These are phyloP conservation scores for Sander vitreus DNA, from an alignment of 2,113 vertebrate species.

Conservation along the genomic window DNA sequence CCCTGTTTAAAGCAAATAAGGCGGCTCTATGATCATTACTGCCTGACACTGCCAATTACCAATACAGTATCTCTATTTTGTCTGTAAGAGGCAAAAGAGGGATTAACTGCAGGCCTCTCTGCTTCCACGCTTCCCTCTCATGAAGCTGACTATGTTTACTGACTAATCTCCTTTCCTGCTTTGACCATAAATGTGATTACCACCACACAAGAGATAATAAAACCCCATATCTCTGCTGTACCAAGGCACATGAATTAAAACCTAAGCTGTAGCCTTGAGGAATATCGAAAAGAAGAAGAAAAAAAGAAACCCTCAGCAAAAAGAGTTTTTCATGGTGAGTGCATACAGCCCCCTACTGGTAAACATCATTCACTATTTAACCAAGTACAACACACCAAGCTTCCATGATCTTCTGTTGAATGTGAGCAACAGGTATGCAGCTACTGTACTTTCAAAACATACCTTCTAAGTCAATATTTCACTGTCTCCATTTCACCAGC, in stretches of 20 bases:
- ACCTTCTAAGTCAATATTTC: not conserved
- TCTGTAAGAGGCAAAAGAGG: slow-evolving; percentile 63
- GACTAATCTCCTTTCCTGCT: slow-evolving; percentile 78
- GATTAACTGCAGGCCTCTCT: slow-evolving; percentile 70
- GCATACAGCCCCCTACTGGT: slow-evolving; percentile 85
- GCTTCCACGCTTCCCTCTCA: slow-evolving; percentile 50
- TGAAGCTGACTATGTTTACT: slow-evolving; percentile 69
- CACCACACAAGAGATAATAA: slow-evolving; percentile 79
- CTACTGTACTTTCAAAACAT: slow-evolving; percentile 2
- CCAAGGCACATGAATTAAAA: slow-evolving; percentile 79
- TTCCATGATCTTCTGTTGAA: slow-evolving; percentile 75
- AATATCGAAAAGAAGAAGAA: slow-evolving; percentile 49
- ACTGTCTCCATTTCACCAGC: not conserved
- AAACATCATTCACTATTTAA: slow-evolving; percentile 53
- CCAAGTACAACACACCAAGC: slow-evolving; percentile 59
- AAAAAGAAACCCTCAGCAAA: slow-evolving; percentile 50
- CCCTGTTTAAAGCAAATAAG: slow-evolving; percentile 52
- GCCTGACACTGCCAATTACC: slow-evolving; percentile 63
- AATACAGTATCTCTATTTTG: slow-evolving; percentile 59
- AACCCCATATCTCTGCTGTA: slow-evolving; percentile 68
- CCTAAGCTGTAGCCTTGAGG: slow-evolving; percentile 79
- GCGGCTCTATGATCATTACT: slow-evolving; percentile 53
- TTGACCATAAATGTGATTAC: slow-evolving; percentile 83
- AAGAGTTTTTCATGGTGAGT: slow-evolving; percentile 57
- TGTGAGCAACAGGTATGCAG: slow-evolving; percentile 77